These are phyloP conservation scores for Atrichornis clamosus DNA, from an alignment of 2,113 vertebrate species.

Conservation along the genomic window DNA sequence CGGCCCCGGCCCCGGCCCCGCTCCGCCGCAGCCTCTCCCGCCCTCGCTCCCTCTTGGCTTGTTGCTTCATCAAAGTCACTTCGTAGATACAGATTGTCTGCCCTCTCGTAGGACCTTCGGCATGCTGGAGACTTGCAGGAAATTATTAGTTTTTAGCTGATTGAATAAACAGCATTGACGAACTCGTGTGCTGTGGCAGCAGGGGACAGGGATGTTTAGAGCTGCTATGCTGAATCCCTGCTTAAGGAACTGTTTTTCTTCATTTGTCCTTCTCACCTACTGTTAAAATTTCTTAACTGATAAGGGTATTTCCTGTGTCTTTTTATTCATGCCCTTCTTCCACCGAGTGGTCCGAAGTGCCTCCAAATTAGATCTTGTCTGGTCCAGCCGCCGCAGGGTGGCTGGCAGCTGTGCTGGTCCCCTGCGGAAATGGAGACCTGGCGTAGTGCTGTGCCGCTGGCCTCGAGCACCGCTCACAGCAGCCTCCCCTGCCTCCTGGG, in stretches of 20 bases:
- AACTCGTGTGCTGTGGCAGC: background rate
- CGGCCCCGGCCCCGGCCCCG: background rate
- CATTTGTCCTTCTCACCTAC: background rate
- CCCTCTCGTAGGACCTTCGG: background rate
- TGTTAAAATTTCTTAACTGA: background rate
- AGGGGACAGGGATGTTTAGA: background rate
- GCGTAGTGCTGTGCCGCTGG: accelerated
- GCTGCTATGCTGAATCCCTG: too few relatives aligned
- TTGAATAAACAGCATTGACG: background rate
- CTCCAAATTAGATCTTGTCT: background rate
- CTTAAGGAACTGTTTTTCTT: background rate
- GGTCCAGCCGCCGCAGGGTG: background rate
- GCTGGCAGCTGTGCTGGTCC: accelerated
- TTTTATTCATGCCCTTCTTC: background rate
- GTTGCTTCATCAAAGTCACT: background rate
- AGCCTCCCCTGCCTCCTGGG: background rate
- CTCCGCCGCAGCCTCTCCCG: background rate
- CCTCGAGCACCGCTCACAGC: accelerated
- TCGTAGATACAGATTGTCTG: background rate
- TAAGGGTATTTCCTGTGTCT: background rate
- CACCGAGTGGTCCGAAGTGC: background rate
- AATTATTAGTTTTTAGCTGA: background rate
- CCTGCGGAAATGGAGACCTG: background rate
- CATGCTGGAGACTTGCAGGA: background rate
- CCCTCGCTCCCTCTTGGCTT: background rate